Evolutionary conservation across 2,888 invertebrate species (phyloP).

Genomic region (Agapostemon virescens): DNA sequence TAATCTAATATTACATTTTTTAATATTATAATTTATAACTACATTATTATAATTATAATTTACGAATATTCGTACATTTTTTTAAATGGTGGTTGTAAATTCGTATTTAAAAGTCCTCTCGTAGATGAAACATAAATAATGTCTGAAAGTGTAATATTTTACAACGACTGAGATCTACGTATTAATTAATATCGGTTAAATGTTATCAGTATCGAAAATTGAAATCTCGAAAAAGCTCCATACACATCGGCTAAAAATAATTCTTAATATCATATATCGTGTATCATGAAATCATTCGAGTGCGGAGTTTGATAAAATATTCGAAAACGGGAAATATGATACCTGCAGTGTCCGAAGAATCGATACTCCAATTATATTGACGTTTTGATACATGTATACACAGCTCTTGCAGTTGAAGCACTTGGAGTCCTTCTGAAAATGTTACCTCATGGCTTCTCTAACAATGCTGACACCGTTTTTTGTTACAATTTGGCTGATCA

Average conservation of each 20-base stretch:
- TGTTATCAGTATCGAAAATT: background rate
- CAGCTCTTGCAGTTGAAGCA: background rate
- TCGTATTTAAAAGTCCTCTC: background rate
- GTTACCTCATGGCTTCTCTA: background rate
- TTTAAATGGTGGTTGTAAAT: no score
- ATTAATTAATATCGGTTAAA: background rate
- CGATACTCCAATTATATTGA: conserved; percentile 1
- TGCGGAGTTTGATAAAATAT: background rate
- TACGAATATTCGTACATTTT: no score
- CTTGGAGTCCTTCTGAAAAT: background rate
- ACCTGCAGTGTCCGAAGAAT: background rate
- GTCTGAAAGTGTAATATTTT: background rate
- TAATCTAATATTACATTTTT: no score
- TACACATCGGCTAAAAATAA: background rate
- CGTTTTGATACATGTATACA: background rate
- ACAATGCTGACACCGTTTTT: background rate
- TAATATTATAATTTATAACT: no score
- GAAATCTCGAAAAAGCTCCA: background rate
- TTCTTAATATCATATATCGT: background rate
- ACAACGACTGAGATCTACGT: no score
- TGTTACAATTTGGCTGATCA: background rate
- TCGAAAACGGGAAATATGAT: background rate
- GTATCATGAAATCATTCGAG: background rate
- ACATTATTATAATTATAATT: no score
- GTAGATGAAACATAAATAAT: background rate